A percentile compares a stretch with the other conserved stretches of the same genome.
Evolutionary conservation across 2,113 vertebrate genomes (phyloP).

Genomic region (Platichthys flesus): DNA sequence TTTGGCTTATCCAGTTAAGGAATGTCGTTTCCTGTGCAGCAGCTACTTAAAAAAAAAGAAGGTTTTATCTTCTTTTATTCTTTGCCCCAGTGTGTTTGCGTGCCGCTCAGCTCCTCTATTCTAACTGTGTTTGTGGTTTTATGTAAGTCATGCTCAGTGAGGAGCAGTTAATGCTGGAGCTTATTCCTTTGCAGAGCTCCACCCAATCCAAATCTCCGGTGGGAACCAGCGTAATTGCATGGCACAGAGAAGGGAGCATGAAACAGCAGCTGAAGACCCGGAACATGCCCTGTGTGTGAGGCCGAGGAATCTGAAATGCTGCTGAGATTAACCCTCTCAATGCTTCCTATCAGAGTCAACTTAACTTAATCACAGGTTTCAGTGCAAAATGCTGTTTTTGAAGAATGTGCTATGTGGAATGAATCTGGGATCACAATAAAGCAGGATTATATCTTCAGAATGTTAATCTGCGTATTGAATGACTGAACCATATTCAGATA

Average conservation of each 20-base stretch:
- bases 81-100: conserved; percentile 30
- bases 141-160: conserved; percentile 49
- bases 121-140: conserved; percentile 51
- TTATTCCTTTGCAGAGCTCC: conserved; percentile 66
- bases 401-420: conserved; percentile 17
- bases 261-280: conserved; percentile 69
- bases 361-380: conserved; percentile 43
- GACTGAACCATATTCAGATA: neutral
- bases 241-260: conserved; percentile 54
- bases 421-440: neutral
- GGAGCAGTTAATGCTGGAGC: conserved; percentile 65
- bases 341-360: conserved; percentile 19
- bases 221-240: conserved; percentile 74
- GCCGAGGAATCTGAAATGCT: conserved; percentile 54
- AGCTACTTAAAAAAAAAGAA: neutral
- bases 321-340: conserved; percentile 51
- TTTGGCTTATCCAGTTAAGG: conserved; percentile 34
- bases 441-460: conserved; percentile 7
- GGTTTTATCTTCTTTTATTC: conserved; percentile 56
- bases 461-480: neutral
- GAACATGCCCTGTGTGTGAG: conserved; percentile 41
- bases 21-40: conserved; percentile 49
- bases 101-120: conserved; percentile 34
- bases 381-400: neutral
- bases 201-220: conserved; percentile 71